Conservation (phyloP, 2,113 vertebrate species). For the Amphilophus citrinellus region DNA sequence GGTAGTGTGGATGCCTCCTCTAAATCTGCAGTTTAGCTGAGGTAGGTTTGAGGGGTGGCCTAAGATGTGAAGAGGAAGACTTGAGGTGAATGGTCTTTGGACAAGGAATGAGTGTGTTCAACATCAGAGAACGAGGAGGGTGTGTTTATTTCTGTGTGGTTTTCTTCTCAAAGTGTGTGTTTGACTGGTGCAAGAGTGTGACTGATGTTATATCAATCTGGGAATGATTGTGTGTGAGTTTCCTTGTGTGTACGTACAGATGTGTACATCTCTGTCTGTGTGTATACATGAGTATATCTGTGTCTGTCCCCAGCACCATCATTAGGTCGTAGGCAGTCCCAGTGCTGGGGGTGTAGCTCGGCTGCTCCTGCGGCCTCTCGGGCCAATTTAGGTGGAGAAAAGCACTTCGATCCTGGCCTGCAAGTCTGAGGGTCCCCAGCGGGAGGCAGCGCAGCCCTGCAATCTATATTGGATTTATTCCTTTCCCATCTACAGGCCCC, state of each 20-base stretch:
- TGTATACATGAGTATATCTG: conserved; percentile 18
- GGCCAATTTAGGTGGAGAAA: conserved; percentile 80
- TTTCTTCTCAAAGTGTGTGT: conserved; percentile 65
- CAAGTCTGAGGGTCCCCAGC: conserved; percentile 84
- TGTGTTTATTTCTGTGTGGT: conserved; percentile 63
- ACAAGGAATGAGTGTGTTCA: conserved; percentile 65
- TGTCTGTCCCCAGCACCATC: conserved; percentile 51
- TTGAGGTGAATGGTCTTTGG: conserved; percentile 67
- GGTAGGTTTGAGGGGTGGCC: conserved; percentile 47
- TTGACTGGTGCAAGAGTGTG: conserved; percentile 44
- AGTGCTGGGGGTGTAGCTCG: conserved; percentile 63
- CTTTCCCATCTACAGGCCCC: conserved; percentile 83
- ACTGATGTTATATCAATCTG: conserved; percentile 58
- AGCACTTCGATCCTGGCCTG: conserved; percentile 77
- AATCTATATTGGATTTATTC: conserved; percentile 89
- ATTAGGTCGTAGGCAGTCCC: conserved; percentile 74
- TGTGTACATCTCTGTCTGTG: not conserved
- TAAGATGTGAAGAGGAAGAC: conserved; percentile 63
- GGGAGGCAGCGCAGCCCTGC: conserved; percentile 84
- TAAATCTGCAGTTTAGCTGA: conserved; percentile 58
- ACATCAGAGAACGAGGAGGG: conserved; percentile 26
- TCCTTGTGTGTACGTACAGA: conserved; percentile 15
- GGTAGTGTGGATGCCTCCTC: conserved; percentile 53
- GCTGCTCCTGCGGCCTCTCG: conserved; percentile 65
- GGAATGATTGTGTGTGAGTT: conserved; percentile 46